These are phyloP conservation scores for Palythoa grandiflora DNA, from an alignment of 92 coral and sea anemone species.

Conservation along the genomic window DNA sequence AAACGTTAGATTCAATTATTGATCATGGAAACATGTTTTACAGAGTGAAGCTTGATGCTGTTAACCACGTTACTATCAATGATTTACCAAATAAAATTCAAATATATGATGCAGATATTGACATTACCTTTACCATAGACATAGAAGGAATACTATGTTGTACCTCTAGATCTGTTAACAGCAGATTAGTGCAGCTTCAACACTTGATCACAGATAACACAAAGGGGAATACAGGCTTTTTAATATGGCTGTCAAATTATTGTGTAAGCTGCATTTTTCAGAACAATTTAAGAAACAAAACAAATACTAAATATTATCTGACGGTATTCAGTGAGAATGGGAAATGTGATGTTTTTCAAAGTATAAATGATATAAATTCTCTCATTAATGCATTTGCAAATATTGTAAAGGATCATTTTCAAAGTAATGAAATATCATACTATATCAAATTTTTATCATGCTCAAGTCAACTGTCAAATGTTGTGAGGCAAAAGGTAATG, in stretches of 20 bases:
- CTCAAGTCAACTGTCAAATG: conserved; percentile 22
- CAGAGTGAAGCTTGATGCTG: not conserved
- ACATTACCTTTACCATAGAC: conserved; percentile 10
- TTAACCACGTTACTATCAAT: not conserved
- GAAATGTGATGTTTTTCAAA: not conserved
- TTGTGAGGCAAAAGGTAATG: conserved; percentile 12
- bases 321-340: conserved; percentile 23
- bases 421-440: not conserved
- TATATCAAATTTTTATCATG: conserved; percentile 28
- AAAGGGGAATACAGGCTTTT: conserved; percentile 5
- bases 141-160: not conserved
- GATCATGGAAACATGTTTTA: conserved; percentile 27
- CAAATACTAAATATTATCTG: not conserved
- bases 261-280: conserved; percentile 15
- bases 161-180: not conserved
- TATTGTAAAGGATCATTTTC: not conserved
- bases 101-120: conserved; percentile 16
- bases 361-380: not conserved
- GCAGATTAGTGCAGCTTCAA: not conserved
- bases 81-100: conserved; percentile 9
- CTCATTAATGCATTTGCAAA: not conserved
- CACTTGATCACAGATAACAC: not conserved
- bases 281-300: not conserved
- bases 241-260: conserved; percentile 11
- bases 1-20: not conserved